A percentile compares a stretch with the other conserved stretches of the same genome.
These are phyloP conservation scores for Oriolus oriolus DNA, from an alignment of 2,113 vertebrate genomes.

Conservation along the genomic window DNA sequence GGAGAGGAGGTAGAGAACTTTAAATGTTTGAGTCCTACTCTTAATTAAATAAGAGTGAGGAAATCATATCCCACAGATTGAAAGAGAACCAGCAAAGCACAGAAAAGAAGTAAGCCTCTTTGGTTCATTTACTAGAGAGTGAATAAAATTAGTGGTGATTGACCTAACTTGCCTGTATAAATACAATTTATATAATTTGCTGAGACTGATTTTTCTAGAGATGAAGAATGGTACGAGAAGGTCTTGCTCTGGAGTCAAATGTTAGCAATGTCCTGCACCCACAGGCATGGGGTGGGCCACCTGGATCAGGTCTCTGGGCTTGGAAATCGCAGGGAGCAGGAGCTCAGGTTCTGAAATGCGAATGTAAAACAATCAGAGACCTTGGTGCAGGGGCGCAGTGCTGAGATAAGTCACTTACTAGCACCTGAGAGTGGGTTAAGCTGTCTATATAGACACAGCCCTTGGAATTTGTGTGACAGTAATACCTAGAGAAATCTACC, in stretches of 20 bases:
- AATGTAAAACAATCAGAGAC: neutral
- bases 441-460: slow-evolving; percentile 55
- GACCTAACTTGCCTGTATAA: neutral
- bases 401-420: slow-evolving; percentile 6
- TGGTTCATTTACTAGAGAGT: neutral
- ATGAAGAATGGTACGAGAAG: neutral
- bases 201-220: neutral
- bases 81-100: neutral
- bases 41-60: neutral
- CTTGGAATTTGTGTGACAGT: slow-evolving; percentile 11
- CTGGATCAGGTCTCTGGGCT: neutral
- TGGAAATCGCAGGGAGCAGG: neutral
- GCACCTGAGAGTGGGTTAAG: slow-evolving; percentile 4
- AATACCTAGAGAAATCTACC: slow-evolving; percentile 49
- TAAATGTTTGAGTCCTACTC: neutral
- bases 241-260: neutral
- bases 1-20: neutral
- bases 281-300: neutral
- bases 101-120: neutral
- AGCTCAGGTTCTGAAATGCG: neutral
- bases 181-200: neutral
- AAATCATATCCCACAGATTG: neutral
- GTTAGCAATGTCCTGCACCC: neutral
- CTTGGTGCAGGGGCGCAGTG: neutral
- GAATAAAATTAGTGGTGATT: neutral